Evolutionary conservation across 1,140 invertebrate species (phyloP).

Genomic region (Eufriesea mexicana): DNA sequence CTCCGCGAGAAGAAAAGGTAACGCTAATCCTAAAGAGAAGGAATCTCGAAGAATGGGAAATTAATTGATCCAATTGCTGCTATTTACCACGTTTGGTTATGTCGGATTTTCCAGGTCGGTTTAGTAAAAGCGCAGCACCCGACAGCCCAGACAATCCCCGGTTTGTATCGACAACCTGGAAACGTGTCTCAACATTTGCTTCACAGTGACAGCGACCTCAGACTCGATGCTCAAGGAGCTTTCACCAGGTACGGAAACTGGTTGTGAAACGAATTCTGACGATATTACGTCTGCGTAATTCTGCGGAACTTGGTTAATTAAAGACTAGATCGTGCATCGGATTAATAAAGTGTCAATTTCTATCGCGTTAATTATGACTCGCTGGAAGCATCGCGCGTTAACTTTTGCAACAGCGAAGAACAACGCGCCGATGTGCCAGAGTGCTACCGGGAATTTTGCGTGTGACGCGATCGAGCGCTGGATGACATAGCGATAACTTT

Average conservation of each 20-base stretch:
- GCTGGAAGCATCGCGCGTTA: background rate
- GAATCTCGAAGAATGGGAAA: background rate
- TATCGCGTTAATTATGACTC: background rate
- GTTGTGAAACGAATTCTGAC: background rate
- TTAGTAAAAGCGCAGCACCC: slow-evolving; percentile 81
- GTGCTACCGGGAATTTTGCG: background rate
- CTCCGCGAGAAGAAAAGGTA: slow-evolving; percentile 80
- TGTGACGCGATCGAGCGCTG: background rate
- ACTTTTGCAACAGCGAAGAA: background rate
- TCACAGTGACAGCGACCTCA: slow-evolving; percentile 79
- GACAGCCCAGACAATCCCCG: slow-evolving; percentile 78
- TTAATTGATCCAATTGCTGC: no score
- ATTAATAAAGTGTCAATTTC: background rate
- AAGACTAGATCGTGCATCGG: background rate
- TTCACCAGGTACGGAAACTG: slow-evolving; percentile 75
- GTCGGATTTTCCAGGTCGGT: slow-evolving; percentile 73
- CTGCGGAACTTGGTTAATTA: background rate
- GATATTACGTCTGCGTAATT: background rate
- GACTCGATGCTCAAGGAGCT: slow-evolving; percentile 78
- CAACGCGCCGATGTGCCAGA: background rate
- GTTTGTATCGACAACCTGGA: slow-evolving; percentile 75
- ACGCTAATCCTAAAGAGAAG: background rate
- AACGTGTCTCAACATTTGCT: slow-evolving; percentile 77
- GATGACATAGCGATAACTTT: slow-evolving; percentile 3
- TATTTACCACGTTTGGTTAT: slow-evolving; percentile 1